Conservation (phyloP, 2,113 vertebrate genomes). For the Procavia capensis region DNA sequence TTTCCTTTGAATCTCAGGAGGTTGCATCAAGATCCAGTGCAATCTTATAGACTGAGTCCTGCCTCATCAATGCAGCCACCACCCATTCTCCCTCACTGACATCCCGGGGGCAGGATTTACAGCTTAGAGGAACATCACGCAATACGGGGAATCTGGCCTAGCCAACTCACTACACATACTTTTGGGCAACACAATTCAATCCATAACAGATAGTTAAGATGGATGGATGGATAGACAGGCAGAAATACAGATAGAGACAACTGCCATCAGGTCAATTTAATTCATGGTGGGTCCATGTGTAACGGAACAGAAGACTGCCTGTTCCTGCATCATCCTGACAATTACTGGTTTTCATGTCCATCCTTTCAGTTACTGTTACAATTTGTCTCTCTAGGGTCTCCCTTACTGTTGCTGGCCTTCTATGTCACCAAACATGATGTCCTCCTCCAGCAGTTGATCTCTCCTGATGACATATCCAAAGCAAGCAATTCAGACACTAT, state of each 20-base stretch:
- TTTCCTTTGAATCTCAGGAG: too few species aligned
- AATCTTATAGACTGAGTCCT: too few species aligned
- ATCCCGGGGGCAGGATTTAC: too few species aligned
- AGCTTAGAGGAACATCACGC: too few species aligned
- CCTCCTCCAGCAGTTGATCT: not conserved
- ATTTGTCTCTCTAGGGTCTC: not conserved
- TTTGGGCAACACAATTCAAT: too few species aligned
- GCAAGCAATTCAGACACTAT: not conserved
- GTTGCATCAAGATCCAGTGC: too few species aligned
- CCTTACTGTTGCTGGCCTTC: not conserved
- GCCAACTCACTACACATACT: too few species aligned
- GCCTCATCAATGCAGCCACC: too few species aligned
- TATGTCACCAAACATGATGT: not conserved
- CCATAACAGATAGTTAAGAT: too few species aligned
- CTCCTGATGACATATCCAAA: not conserved
- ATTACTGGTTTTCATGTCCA: not conserved
- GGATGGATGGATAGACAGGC: too few species aligned
- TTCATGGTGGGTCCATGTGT: not conserved
- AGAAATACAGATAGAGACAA: not conserved
- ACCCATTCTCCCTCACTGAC: too few species aligned
- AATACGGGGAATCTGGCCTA: too few species aligned
- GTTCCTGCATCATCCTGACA: not conserved
- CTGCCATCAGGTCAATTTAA: not conserved
- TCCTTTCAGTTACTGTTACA: not conserved
- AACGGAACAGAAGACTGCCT: not conserved